Percentiles rank a stretch among this genome's conserved stretches.
Evolutionary conservation across 2,113 vertebrate species (phyloP).

Genomic region (Cebus imitator): DNA sequence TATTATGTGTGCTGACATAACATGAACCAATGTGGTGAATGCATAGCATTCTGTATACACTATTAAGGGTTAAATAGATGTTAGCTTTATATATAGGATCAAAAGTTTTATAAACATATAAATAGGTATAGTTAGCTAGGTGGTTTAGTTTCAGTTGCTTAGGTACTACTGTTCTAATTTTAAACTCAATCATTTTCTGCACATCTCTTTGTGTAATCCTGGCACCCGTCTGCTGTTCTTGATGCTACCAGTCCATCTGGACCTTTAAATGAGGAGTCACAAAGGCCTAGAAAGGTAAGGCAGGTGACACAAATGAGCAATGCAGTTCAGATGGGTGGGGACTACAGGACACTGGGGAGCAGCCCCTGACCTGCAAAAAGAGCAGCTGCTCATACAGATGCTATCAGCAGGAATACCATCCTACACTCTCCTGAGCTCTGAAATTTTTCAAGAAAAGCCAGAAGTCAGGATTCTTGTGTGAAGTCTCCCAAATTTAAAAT

Average conservation of each 20-base stretch:
- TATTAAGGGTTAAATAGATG: neutral
- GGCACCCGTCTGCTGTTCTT: neutral
- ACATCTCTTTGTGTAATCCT: neutral
- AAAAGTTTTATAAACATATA: neutral
- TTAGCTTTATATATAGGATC: neutral
- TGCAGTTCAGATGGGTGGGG: too few relatives aligned
- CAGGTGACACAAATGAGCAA: neutral
- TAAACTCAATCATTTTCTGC: neutral
- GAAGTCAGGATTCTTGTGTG: neutral
- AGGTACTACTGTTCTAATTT: neutral
- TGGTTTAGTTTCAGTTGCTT: neutral
- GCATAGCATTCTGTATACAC: neutral
- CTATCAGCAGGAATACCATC: neutral
- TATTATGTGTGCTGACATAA: neutral
- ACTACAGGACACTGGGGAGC: fast-evolving
- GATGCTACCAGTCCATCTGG: neutral
- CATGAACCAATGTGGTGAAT: neutral
- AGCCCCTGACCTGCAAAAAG: neutral
- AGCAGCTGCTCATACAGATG: neutral
- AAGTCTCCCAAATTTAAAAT: neutral
- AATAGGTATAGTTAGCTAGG: neutral
- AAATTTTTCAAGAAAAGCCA: neutral
- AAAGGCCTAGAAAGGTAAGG: neutral
- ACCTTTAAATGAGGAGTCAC: neutral
- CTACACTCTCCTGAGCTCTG: neutral